Base-by-base conservation (phyloP, 2,113 vertebrate genomes). In the Oplegnathus fasciatus region DNA sequence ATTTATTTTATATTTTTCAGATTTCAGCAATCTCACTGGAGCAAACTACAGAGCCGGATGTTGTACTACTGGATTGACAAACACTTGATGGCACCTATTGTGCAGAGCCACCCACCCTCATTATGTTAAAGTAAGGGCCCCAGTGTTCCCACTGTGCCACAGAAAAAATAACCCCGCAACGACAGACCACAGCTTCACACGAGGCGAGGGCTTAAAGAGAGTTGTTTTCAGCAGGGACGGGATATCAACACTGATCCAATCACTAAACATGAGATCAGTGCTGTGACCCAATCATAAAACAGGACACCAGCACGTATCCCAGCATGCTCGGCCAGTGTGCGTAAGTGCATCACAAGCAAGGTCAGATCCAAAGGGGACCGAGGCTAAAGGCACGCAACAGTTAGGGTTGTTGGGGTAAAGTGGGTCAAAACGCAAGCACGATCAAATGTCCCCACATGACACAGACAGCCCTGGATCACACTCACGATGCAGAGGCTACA, bases 261-360 rank as follows among this genome's bases (percentile, higher is more conserved):
- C 91, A 37, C 77, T 78, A 70, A 86, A 88, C 79, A 90, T 58
- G 85, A 91, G 86, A 89, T 92, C 89, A 83, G 85, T 54, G 84
- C 86, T 65, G 80, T 9, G 78, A 89, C 78, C 90, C 88, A 91
- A 90, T 91, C 92, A 80, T 44, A 88, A 92, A 93, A 67, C 90
- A 83, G 91, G 84, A 92, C 85, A 90, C 34, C 78, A 9, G 84
- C 77, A 32, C 52, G 30, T 61, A 54, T 92, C 89, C 89, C 87
- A 62, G 82, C 75, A 64, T 88, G 87, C 85, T 85, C 46, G 54
- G 66, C 42, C 55, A n/a, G 66, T 14, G 75, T 69, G 62, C 18
- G 28, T 4, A 11, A 80, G 75, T 18, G 71, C 76, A 86, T 88
- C 72, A 54, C 55, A 55, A 75, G 81, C 80, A 64, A 48, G 73